These are phyloP conservation scores for Luscinia luscinia DNA, from an alignment of 2,797 vertebrate genomes.

Conservation along the genomic window DNA sequence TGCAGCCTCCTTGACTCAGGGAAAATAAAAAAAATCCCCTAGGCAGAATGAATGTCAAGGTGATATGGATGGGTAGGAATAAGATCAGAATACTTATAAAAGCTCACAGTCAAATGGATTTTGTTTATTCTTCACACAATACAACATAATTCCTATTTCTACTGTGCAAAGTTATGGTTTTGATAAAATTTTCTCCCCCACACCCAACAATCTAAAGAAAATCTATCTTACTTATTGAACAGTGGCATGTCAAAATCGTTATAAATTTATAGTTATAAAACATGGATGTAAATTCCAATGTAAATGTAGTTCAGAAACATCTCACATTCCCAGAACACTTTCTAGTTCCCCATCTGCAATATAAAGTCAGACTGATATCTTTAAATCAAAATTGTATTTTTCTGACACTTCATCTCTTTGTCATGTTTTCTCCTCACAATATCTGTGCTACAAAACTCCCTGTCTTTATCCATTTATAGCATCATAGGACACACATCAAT, in stretches of 20 bases:
- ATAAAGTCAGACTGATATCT: not conserved
- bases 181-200: not conserved
- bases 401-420: conserved; percentile 42
- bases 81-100: not conserved
- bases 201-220: not conserved
- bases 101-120: not conserved
- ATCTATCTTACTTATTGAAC: not conserved
- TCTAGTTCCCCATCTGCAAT: not conserved
- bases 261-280: not conserved
- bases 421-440: not conserved
- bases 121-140: not conserved
- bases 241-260: not conserved
- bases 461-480: conserved; percentile 23
- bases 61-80: not conserved
- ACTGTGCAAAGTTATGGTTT: not conserved
- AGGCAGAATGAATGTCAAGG: conserved; percentile 8
- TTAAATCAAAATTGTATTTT: conserved; percentile 51
- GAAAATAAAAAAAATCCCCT: not conserved
- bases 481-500: conserved; percentile 19
- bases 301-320: not conserved
- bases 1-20: not conserved
- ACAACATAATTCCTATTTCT: not conserved
- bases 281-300: not conserved
- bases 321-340: not conserved
- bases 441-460: conserved; percentile 11